phyloP scores from a whole-genome alignment of 2,797 vertebrate genomes.

The Avahi laniger region DNA sequence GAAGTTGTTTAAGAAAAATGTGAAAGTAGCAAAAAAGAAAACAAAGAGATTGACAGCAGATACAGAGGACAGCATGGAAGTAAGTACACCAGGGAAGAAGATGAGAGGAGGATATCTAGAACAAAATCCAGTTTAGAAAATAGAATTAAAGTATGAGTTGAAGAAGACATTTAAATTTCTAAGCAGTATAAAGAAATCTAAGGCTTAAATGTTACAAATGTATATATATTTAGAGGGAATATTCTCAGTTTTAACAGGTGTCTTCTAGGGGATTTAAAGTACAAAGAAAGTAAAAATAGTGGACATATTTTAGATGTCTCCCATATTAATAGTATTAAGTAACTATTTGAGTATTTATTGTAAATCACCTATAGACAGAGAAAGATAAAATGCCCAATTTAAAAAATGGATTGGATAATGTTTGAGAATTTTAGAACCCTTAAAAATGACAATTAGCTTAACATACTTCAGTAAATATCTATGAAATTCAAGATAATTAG shows the following conservation, averaged over 20 bases:
- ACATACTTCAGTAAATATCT: conserved; percentile 2
- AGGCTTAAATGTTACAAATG: not conserved
- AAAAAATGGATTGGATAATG: conserved; percentile 3
- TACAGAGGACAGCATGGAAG: not conserved
- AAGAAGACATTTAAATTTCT: not conserved
- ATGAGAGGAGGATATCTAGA: not conserved
- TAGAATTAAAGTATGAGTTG: conserved; percentile 7
- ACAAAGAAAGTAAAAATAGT: not conserved
- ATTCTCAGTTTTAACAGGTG: not conserved
- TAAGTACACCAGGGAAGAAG: not conserved
- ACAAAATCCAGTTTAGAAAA: not conserved
- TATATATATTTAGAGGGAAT: not conserved
- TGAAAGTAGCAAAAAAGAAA: conserved; percentile 30
- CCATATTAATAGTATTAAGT: not conserved
- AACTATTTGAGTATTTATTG: conserved; percentile 30
- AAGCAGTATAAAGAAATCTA: conserved; percentile 4
- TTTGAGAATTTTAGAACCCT: conserved; percentile 48
- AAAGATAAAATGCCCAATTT: conserved; percentile 2
- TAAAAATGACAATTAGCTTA: conserved; percentile 9
- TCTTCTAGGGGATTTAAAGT: conserved; percentile 41
- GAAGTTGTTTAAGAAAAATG: conserved; percentile 18
- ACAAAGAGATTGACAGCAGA: not conserved
- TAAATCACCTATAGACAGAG: not conserved
- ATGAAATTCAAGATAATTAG: conserved; percentile 10
- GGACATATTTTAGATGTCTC: not conserved